Conservation (phyloP, 2,113 vertebrate species). For the Ctenomys sociabilis region DNA sequence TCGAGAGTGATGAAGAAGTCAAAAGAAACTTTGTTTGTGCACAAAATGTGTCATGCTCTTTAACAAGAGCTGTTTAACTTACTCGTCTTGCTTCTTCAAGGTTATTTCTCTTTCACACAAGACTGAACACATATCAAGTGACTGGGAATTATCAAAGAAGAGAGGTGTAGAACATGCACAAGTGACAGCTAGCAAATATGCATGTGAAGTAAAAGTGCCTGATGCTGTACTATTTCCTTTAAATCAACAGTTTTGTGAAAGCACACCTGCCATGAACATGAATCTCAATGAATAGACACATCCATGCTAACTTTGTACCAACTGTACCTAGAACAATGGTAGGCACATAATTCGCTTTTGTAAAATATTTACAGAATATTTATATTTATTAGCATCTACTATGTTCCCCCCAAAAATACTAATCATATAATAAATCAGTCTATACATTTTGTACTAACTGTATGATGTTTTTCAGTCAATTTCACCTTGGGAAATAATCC, state of each 20-base stretch:
- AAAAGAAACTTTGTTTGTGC: not conserved
- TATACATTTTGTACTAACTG: not conserved
- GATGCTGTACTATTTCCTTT: not conserved
- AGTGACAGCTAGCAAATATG: not conserved
- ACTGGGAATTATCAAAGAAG: not conserved
- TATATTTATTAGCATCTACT: not conserved
- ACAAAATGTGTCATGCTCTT: not conserved
- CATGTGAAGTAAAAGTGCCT: not conserved
- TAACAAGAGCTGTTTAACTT: not conserved
- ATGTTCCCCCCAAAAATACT: constrained; percentile 33
- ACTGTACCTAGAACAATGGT: not conserved
- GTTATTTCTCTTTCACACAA: not conserved
- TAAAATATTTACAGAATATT: not conserved
- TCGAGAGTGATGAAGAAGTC: not conserved
- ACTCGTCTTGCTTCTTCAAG: not conserved
- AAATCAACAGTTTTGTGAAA: not conserved
- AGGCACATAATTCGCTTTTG: not conserved
- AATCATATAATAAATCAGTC: not conserved
- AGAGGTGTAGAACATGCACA: not conserved
- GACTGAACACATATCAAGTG: not conserved
- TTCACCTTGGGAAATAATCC: not conserved
- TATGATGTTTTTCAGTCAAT: not conserved
- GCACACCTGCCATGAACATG: not conserved
- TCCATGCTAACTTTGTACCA: not conserved
- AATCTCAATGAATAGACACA: not conserved